Evolutionary conservation across 1,140 invertebrate genomes (phyloP).

Genomic region (Pseudomyrmex concolor): DNA sequence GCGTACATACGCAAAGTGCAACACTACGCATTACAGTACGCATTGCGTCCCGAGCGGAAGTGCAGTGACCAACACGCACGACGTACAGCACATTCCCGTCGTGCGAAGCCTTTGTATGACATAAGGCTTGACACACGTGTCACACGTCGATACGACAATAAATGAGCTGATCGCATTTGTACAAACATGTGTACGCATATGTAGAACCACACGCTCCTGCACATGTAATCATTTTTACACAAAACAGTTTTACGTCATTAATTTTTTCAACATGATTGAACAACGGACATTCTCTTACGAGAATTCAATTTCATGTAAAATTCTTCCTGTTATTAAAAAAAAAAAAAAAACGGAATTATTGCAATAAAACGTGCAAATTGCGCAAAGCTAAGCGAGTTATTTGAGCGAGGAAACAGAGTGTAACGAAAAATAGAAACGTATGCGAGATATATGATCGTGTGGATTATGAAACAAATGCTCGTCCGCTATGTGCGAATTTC

Average conservation of each 20-base stretch:
- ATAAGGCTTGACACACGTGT: conserved; percentile 56
- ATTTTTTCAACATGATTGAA: neutral
- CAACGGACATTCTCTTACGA: neutral
- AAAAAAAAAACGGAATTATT: neutral
- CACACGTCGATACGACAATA: conserved; percentile 61
- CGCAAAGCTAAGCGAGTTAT: neutral
- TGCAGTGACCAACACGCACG: conserved; percentile 55
- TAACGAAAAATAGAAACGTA: conserved; percentile 26
- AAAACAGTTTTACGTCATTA: conserved; percentile 45
- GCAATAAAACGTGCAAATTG: conserved; percentile 29
- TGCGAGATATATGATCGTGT: neutral
- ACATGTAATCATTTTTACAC: conserved; percentile 27
- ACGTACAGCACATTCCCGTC: conserved; percentile 40
- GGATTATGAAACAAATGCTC: conserved; percentile 34
- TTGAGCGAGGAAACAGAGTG: conserved; percentile 15
- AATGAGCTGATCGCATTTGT: conserved; percentile 54
- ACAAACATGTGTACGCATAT: conserved; percentile 27
- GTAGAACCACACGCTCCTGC: conserved; percentile 1
- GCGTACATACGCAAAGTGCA: conserved; percentile 16
- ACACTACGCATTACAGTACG: conserved; percentile 1
- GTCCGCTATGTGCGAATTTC: neutral
- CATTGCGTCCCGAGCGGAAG: conserved; percentile 60
- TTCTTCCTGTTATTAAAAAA: neutral
- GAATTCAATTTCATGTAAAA: neutral
- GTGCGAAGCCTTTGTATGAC: conserved; percentile 52